Evolutionary conservation across 2,113 vertebrate species (phyloP), one percentile per base, ranked within the genome.

Genomic region (Nansenia antarctica): DNA sequence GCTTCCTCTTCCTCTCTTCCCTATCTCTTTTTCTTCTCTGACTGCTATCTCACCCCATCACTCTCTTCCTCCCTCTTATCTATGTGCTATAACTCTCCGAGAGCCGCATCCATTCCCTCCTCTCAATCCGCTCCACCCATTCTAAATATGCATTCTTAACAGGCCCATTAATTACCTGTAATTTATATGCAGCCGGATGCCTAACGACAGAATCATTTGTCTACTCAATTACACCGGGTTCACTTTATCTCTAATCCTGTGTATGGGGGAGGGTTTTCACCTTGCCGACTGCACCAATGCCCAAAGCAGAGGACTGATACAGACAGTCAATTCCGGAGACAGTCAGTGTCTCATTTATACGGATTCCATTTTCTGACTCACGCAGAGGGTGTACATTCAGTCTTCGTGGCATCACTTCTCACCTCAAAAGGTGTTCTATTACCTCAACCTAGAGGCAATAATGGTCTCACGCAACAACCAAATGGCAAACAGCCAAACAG

Each of bases 131-230:
- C 27, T 35, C 31, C n/a, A n/a, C 29, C 34, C 32, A 64, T 47
- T 70, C 62, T 76, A 75, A 82, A 80, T 69, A 74, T 37, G 37
- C 60, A 27, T 62, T 62, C 54, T 63, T 34, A 57, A 20, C 55
- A 26, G 39, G 32, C 47, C 61, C 18, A 70, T 78, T 73, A 58
- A 72, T 81, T 74, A 84, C 57, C 57, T 39, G 70, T 75, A 67
- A 76, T 76, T 71, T 67, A 61, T 69, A 74, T 60, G 62, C 55
- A 65, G 59, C 68, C 59, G 45, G 39, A 60, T 63, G 57, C 60
- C 66, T 68, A 69, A 67, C 47, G 73, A 77, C 47, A 20, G 65
- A 62, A 70, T 66, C 69, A 78, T 80, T 78, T 72, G 62, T 81
- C 67, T 66, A 69, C 54, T 59, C 52, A 47, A 62, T 62, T 62